phyloP scores from a whole-genome alignment of 2,888 invertebrate species.

The Disparrhopalites patrizii region DNA sequence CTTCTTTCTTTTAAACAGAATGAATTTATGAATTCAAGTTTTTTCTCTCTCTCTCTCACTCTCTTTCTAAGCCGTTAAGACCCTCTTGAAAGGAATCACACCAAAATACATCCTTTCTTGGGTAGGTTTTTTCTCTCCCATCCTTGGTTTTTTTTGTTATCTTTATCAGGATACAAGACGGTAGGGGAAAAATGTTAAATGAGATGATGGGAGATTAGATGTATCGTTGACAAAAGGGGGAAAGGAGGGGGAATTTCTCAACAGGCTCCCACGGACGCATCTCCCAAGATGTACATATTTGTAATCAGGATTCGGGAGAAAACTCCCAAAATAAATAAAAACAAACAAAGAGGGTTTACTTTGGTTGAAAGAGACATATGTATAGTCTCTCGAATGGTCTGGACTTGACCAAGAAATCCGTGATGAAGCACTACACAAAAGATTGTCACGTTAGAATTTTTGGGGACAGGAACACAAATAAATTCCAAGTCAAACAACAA shows the following conservation, averaged over 20 bases:
- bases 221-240: neutral
- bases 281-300: too few species aligned
- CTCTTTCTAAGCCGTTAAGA: neutral
- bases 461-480: neutral
- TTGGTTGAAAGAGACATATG: too few species aligned
- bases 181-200: neutral
- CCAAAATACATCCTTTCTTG: too few species aligned
- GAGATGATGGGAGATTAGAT: neutral
- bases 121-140: neutral
- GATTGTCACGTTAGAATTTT: too few species aligned
- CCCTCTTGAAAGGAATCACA: neutral
- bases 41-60: conserved; percentile 1
- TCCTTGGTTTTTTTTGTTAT: neutral
- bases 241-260: neutral
- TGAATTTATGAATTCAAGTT: conserved; percentile 13
- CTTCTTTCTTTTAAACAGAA: conserved; percentile 15
- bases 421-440: too few species aligned
- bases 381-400: too few species aligned
- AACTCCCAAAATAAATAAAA: too few species aligned
- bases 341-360: too few species aligned
- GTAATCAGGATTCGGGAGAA: too few species aligned
- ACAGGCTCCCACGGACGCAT: too few species aligned
- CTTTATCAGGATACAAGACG: neutral
- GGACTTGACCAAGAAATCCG: too few species aligned
- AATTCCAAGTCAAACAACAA: too few species aligned